phyloP scores from a whole-genome alignment of 2,113 vertebrate species.

The Tauraco erythrolophus region DNA sequence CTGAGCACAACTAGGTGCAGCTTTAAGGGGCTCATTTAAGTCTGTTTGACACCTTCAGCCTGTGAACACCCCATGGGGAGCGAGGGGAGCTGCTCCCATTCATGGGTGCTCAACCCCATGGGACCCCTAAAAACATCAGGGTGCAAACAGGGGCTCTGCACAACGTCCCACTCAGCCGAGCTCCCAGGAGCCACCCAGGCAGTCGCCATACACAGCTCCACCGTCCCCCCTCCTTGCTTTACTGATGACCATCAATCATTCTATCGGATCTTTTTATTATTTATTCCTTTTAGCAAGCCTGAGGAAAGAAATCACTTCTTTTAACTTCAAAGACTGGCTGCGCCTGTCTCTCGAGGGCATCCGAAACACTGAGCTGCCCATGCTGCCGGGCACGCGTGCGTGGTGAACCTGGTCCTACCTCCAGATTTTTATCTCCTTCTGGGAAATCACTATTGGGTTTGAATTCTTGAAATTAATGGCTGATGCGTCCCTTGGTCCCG shows the following conservation, averaged over 20 bases:
- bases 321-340: not conserved
- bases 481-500: not conserved
- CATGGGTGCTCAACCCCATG: not conserved
- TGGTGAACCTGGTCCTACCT: not conserved
- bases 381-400: rapidly evolving
- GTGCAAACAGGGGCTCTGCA: not conserved
- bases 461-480: not conserved
- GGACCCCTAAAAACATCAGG: not conserved
- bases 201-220: not conserved
- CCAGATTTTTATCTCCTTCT: not conserved
- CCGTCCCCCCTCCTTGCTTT: not conserved
- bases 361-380: not conserved
- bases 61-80: rapidly evolving
- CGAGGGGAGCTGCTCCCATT: not conserved
- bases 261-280: not conserved
- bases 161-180: rapidly evolving
- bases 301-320: not conserved
- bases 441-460: not conserved
- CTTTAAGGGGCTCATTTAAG: not conserved
- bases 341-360: not conserved
- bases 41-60: not conserved
- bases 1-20: not conserved
- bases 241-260: not conserved
- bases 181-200: not conserved
- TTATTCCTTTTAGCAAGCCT: not conserved